Percentiles rank a stretch among this genome's conserved stretches.
Evolutionary conservation across 2,113 vertebrate genomes (phyloP).

Genomic region (Calidris pygmaea): DNA sequence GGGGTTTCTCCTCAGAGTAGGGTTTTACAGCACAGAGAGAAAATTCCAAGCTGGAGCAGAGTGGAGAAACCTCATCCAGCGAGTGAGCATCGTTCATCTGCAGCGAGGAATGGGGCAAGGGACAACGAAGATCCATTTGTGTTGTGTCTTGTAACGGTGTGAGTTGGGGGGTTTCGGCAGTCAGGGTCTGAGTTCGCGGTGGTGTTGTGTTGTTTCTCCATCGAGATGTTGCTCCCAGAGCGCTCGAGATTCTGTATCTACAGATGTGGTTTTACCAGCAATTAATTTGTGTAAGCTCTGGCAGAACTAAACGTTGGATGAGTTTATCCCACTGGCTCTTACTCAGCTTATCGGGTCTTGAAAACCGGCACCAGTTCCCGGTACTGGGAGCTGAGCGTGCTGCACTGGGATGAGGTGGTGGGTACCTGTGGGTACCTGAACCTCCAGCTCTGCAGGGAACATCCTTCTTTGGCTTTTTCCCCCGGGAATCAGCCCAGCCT

Average conservation of each 20-base stretch:
- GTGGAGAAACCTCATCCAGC: fast-evolving
- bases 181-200: not conserved
- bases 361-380: not conserved
- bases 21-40: not conserved
- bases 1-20: not conserved
- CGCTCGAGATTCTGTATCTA: not conserved
- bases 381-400: not conserved
- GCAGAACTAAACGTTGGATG: not conserved
- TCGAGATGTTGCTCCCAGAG: fast-evolving
- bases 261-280: not conserved
- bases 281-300: not conserved
- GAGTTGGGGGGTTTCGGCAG: not conserved
- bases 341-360: not conserved
- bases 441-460: not conserved
- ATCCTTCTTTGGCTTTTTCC: not conserved
- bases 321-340: not conserved
- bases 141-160: not conserved
- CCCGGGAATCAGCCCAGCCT: not conserved
- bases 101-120: not conserved
- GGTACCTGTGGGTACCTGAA: too few relatives aligned
- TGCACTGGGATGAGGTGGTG: too few relatives aligned
- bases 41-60: not conserved
- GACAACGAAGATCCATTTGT: fast-evolving
- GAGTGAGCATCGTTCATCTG: fast-evolving
- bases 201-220: fast-evolving